These are phyloP conservation scores for Chionodraco myersi DNA, from an alignment of 2,113 vertebrate genomes.

Conservation along the genomic window DNA sequence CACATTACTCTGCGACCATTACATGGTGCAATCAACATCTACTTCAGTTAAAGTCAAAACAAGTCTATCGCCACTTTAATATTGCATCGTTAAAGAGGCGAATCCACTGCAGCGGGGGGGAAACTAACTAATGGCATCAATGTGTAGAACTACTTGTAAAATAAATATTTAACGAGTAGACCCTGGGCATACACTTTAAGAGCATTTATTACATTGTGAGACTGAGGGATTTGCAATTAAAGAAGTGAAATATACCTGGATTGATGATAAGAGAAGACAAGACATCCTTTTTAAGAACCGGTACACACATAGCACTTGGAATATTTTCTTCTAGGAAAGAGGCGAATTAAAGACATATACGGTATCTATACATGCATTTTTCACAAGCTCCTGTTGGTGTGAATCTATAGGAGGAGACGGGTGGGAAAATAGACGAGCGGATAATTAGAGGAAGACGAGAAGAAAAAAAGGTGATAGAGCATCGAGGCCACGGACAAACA, in stretches of 20 bases:
- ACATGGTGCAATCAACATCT: too few species aligned
- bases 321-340: background rate
- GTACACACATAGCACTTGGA: background rate
- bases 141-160: background rate
- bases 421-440: background rate
- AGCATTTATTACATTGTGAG: background rate
- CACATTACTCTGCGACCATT: too few species aligned
- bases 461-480: constrained; percentile 16
- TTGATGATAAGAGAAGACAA: background rate
- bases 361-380: background rate
- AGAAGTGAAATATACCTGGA: background rate
- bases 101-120: background rate
- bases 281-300: background rate
- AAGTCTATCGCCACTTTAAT: background rate
- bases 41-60: too few species aligned
- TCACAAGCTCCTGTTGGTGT: constrained; percentile 1
- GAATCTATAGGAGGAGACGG: constrained; percentile 4
- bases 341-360: background rate
- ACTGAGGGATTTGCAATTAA: background rate
- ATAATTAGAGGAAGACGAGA: background rate
- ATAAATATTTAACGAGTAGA: background rate
- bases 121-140: background rate
- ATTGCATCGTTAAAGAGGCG: background rate
- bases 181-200: background rate
- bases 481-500: constrained; percentile 40